Conservation (phyloP, 2,797 vertebrate species). For the Selene dorsalis region DNA sequence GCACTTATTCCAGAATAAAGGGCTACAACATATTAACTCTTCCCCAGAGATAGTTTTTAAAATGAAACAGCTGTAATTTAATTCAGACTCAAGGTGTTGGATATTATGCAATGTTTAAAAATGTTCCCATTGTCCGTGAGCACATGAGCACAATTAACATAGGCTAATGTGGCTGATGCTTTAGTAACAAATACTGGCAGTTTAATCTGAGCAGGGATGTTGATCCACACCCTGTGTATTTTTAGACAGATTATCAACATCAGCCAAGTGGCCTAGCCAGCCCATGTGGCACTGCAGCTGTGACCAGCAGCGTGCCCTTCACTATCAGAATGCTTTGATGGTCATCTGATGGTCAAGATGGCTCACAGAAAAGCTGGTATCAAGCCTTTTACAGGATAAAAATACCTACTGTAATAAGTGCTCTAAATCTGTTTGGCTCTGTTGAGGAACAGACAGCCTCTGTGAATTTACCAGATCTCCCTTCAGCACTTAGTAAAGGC, state of each 20-base stretch:
- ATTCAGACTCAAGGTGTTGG: background rate
- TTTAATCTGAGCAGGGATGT: slow-evolving; percentile 70
- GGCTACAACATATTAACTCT: background rate
- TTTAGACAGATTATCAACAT: slow-evolving; percentile 73
- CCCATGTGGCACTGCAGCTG: slow-evolving; percentile 67
- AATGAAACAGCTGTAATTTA: background rate
- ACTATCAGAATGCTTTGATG: slow-evolving; percentile 66
- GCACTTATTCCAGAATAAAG: background rate
- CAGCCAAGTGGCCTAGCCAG: slow-evolving; percentile 31
- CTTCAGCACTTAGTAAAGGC: background rate
- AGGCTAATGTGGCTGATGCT: slow-evolving; percentile 52
- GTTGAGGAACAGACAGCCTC: background rate
- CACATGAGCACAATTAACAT: slow-evolving; percentile 33
- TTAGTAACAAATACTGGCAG: slow-evolving; percentile 56
- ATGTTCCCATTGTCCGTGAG: background rate
- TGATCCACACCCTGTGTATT: slow-evolving; percentile 60
- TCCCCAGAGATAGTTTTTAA: background rate
- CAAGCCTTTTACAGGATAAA: slow-evolving; percentile 40
- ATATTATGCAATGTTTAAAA: background rate
- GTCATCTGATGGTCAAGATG: slow-evolving; percentile 70
- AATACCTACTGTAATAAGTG: slow-evolving; percentile 12
- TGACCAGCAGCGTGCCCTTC: slow-evolving; percentile 62
- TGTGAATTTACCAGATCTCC: background rate
- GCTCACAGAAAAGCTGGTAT: slow-evolving; percentile 41
- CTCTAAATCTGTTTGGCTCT: slow-evolving; percentile 17